phyloP scores from a whole-genome alignment of 2,113 vertebrate species.

The Gracilinanus agilis region DNA sequence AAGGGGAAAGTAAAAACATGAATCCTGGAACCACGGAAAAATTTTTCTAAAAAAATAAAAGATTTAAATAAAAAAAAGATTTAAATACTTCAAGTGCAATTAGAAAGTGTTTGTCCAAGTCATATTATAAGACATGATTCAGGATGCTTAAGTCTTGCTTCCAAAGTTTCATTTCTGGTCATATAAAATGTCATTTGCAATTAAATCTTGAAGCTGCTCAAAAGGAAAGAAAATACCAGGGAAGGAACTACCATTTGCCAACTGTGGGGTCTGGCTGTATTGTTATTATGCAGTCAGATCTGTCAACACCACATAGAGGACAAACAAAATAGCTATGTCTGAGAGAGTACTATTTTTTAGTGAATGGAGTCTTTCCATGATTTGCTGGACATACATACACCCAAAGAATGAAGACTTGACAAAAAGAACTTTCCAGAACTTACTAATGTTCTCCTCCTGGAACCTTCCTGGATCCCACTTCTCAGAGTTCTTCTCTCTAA shows the following conservation, averaged over 20 bases:
- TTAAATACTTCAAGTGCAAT: background rate
- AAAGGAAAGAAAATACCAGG: constrained; percentile 23
- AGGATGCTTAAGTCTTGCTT: constrained; percentile 7
- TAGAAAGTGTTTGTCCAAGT: background rate
- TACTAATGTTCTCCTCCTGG: constrained; percentile 22
- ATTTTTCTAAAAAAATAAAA: no score
- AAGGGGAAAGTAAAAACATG: no score
- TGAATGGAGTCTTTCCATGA: background rate
- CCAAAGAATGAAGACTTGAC: constrained; percentile 7
- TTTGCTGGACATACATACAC: background rate
- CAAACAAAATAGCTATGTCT: background rate
- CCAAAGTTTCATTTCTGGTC: constrained; percentile 12
- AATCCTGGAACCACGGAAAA: no score
- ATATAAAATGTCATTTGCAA: background rate
- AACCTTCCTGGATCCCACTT: background rate
- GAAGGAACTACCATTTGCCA: background rate
- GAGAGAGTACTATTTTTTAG: background rate
- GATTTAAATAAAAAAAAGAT: no score
- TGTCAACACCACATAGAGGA: background rate
- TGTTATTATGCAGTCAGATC: background rate
- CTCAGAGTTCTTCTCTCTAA: constrained; percentile 30
- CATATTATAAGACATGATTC: background rate
- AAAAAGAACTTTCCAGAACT: constrained; percentile 21
- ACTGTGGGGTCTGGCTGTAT: background rate
- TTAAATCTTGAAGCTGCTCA: background rate